Conservation (phyloP, 2,797 vertebrate species). For the Otus scops region DNA sequence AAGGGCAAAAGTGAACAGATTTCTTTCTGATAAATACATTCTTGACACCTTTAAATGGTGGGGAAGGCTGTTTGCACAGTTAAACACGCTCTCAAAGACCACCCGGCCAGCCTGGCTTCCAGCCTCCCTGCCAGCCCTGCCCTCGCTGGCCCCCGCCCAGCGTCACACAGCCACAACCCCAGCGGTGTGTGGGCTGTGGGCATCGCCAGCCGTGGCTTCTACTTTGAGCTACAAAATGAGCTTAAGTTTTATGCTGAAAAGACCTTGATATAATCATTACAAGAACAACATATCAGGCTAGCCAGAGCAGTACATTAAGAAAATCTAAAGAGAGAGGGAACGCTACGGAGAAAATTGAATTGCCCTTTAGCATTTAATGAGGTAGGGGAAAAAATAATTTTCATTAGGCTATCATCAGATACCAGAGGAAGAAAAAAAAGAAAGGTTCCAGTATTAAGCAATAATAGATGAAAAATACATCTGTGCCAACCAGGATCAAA, state of each 20-base stretch:
- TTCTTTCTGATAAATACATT: background rate
- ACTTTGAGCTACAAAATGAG: background rate
- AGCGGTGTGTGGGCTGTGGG: rapidly evolving
- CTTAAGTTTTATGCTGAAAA: background rate
- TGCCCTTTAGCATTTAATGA: slow-evolving; percentile 17
- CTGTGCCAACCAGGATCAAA: background rate
- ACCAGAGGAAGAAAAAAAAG: background rate
- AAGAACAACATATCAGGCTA: background rate
- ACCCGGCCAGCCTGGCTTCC: background rate
- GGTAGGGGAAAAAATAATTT: background rate
- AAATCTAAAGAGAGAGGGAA: background rate
- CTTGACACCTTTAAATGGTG: background rate
- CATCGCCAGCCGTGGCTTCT: rapidly evolving
- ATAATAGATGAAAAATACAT: background rate
- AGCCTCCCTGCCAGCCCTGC: background rate
- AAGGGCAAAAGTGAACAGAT: background rate
- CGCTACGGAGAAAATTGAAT: background rate
- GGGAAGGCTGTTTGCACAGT: background rate
- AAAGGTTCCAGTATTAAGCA: background rate
- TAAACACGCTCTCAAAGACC: background rate
- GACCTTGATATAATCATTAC: background rate
- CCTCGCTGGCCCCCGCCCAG: background rate
- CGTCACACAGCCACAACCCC: background rate
- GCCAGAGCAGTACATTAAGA: background rate
- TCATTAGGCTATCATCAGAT: background rate